phyloP scores from a whole-genome alignment of 2,888 invertebrate species.

The Euplexia lucipara region DNA sequence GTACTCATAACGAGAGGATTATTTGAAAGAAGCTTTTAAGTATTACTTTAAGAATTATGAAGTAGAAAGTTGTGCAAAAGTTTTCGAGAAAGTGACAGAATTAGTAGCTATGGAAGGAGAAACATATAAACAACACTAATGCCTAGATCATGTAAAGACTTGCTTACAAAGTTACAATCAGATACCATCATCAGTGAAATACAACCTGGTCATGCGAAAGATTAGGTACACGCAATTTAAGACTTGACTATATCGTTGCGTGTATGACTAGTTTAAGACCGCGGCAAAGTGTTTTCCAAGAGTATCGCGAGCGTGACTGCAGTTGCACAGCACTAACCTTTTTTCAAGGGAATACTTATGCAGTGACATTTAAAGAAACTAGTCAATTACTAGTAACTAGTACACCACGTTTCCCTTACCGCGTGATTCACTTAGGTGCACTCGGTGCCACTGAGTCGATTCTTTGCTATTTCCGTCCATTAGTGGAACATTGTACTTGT shows the following conservation, averaged over 20 bases:
- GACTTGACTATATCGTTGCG: conserved; percentile 22
- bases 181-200: conserved; percentile 28
- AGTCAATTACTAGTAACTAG: conserved; percentile 47
- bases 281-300: conserved; percentile 7
- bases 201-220: conserved; percentile 19
- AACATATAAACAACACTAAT: background rate
- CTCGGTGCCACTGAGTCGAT: conserved; percentile 43
- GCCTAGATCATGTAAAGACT: conserved; percentile 5
- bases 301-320: conserved; percentile 39
- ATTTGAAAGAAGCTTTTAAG: background rate
- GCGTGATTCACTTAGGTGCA: conserved; percentile 61
- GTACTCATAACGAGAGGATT: background rate
- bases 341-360: conserved; percentile 41
- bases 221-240: conserved; percentile 37
- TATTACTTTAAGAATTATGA: background rate
- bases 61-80: background rate
- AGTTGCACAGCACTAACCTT: conserved; percentile 24
- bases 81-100: background rate
- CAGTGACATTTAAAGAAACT: conserved; percentile 47
- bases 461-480: conserved; percentile 61
- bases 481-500: conserved; percentile 55
- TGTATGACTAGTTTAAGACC: conserved; percentile 12
- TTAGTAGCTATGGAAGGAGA: background rate
- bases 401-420: conserved; percentile 37
- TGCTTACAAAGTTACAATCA: conserved; percentile 16